Base-by-base conservation (phyloP, 2,888 invertebrate species). In the Candidula unifasciata region DNA sequence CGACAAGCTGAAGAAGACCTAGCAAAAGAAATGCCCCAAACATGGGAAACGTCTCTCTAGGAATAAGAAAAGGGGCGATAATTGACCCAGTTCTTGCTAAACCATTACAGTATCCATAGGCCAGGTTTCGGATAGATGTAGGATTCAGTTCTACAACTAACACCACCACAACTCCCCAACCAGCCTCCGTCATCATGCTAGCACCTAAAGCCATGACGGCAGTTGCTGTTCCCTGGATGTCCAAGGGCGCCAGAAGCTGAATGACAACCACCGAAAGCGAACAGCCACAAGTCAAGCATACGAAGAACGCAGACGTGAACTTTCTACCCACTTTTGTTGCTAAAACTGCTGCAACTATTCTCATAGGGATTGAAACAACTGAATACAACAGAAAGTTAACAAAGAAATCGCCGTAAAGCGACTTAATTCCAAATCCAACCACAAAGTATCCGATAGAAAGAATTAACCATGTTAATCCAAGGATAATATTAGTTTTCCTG, bases 71-170 rank as follows among this genome's bases (percentile, higher is more conserved):
- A 0, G 85, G 85, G 8, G 85, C 81, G 27, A 81, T 24, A 52
- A 85, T 78, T 2, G 77, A 76, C n/a, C 85, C 81, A 78, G 71
- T 30, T 57, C 85, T 69, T 13, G 81, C 81, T 13, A 44, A 27
- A 1, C 30, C 57, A 77, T 52, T 71, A 37, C 77, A 79, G 33
- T 52, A 81, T 1, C 81, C 77, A 44, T 21, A 66, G 27, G 66
- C 6, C 21, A 82, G 54, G 35, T 86, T 91, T 90, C 91, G 88
- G 37, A 92, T 87, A 13, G 90, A 89, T 2, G 91, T 92, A 0
- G 92, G 92, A 74, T 89, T 91, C 0, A 88, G 80, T 80, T 92
- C 92, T 0, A 89, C 87, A 3, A 90, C 87, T 68, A 88, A 89
- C 6, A 90, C 83, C 54, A 88, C 87, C 3, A 89, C 85, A 0